Evolutionary conservation across 2,888 invertebrate genomes (phyloP), one percentile per base, ranked within the genome.

Genomic region (Cerceris ruficornis): DNA sequence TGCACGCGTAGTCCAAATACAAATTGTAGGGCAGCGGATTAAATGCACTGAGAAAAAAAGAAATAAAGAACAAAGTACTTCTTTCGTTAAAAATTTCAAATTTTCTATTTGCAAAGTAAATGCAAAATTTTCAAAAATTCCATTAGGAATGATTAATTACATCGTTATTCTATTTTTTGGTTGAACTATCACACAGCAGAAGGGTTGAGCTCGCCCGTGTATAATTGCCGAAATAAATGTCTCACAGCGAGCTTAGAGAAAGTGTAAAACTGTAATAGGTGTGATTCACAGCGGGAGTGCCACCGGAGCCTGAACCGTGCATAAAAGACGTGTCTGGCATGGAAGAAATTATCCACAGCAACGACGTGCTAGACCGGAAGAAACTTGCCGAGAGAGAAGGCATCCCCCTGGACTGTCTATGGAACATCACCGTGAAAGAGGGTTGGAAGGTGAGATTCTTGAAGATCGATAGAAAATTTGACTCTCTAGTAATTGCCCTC

Each of bases 321-420:
- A 93, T 93, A 72, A 94, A 94, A 82, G 92, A 94, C 69, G 93
- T 94, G 81, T 89, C 89, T 8, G 92, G 92, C 58, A 67, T 69
- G 67, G 88, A 95, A 85, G 95, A 94, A 46, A 91, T 93, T 84
- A 93, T 96, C 76, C 93, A 93, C 79, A 93, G 94, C 73, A 90
- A 92, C 14, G 94, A 96, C 87, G 94, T 96, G 75, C 83, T 92
- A 66, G 94, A 94, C 11, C 93, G 94, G 15, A 91, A 93, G 72
- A 93, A 93, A 69, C 93, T 93, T 80, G 93, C 94, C 9, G 93
- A 92, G 70, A 92, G 93, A 64, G 93, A 94, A 86, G 93, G 94
- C 71, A 92, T 95, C 70, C 94, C 96, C 0, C 92, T 96, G 60
- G 96, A 96, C 89, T 96, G 96, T 91, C 94, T 96, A 90, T 96